Evolutionary conservation across 1,140 invertebrate genomes (phyloP), one percentile per base, ranked within the genome.

Genomic region (Pseudomyrmex pallidus): DNA sequence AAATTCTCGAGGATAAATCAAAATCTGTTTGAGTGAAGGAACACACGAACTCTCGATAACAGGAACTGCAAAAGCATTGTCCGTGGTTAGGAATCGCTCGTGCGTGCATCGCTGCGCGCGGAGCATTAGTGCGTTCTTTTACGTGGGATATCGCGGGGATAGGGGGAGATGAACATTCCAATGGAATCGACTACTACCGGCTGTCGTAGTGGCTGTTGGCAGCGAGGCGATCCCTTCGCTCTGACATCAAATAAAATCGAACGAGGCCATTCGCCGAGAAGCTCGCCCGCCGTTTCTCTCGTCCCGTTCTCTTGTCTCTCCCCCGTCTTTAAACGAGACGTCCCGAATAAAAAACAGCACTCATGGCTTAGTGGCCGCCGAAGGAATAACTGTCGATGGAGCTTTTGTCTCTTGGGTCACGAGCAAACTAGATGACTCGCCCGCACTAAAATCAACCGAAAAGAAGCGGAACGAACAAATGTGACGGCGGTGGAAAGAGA

Each of bases 241-340:
- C 59, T 50, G 17, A 48, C 59, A 82, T 82, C 4, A 63, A 82
- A 82, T 82, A 82, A 74, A 74, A 73, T 82, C 46, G 59, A 64
- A 82, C 68, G 72, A 82, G 48, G 48, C 78, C 59, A 63, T 82
- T 82, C 25, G 13, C 70, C 59, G 78, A 64, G 62, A 35, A 35
- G 35, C 35, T 35, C 59, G 17, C 15, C 46, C 59, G 73, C 13
- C 84, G 59, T 73, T 35, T 52, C 50, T 78, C 66, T 46, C 50
- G 5, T 50, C 10, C 35, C 13, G 52, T 48, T 64, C 66, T 84
- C 66, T 84, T 57, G 73, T 87, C 22, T 25, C 22, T 0, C 22
- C 35, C 22, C 10, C 22, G n/a, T 72, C 54, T 54, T 35, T 12
- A 66, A 83, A 66, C 22, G 46, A 73, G 66, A 76, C 15, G 25